Evolutionary conservation across 2,113 vertebrate genomes (phyloP).

Genomic region (Atractosteus spatula): DNA sequence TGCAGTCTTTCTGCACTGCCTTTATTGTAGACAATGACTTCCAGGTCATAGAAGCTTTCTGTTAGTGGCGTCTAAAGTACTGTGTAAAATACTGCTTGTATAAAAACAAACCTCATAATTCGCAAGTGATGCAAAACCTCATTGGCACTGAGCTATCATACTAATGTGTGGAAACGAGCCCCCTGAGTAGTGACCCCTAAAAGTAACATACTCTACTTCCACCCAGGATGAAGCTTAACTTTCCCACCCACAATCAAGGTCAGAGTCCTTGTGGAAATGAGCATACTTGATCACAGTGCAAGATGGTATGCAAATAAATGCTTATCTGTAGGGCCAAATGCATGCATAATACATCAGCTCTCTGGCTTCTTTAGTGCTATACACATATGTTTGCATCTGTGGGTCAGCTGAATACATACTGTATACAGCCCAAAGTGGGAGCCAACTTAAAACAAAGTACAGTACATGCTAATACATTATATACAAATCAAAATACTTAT

Average conservation of each 20-base stretch:
- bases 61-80: too few species aligned
- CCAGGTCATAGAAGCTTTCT: too few species aligned
- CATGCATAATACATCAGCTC: constrained; percentile 56
- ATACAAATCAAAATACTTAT: too few species aligned
- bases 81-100: too few species aligned
- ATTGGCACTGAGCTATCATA: neutral
- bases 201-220: neutral
- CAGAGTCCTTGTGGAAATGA: constrained; percentile 40
- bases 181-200: neutral
- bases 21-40: too few species aligned
- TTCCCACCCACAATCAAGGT: constrained; percentile 44
- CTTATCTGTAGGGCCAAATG: constrained; percentile 45
- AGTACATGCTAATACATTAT: too few species aligned
- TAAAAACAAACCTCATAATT: too few species aligned
- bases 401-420: neutral
- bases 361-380: constrained; percentile 14
- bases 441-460: too few species aligned
- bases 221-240: constrained; percentile 3
- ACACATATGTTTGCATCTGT: constrained; percentile 8
- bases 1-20: too few species aligned
- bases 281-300: constrained; percentile 50
- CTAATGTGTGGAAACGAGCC: neutral
- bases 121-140: too few species aligned
- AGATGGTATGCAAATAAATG: constrained; percentile 56
- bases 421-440: too few species aligned